Percentiles rank a stretch among this genome's conserved stretches.
phyloP scores from a whole-genome alignment of 1,140 invertebrate species.

The Melitaea cinxia region DNA sequence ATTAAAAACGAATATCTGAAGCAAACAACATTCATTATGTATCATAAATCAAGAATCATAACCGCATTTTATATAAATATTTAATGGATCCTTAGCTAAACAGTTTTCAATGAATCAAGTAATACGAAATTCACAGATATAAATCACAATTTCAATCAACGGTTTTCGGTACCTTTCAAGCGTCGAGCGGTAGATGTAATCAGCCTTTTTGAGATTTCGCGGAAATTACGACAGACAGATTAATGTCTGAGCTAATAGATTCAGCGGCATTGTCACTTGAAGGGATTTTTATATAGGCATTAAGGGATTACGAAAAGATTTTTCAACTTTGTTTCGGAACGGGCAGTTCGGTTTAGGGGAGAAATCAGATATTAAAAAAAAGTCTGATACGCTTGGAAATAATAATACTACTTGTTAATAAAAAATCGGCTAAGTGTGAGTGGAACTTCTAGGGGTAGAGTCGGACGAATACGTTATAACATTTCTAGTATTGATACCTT shows the following conservation, averaged over 20 bases:
- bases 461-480: no score
- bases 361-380: neutral
- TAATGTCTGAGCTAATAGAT: constrained; percentile 13
- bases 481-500: no score
- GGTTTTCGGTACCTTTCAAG: constrained; percentile 7
- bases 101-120: neutral
- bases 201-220: constrained; percentile 14
- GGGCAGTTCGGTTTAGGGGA: neutral
- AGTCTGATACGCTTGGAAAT: neutral
- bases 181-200: constrained; percentile 21
- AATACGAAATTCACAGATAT: constrained; percentile 2
- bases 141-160: constrained; percentile 8
- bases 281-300: neutral
- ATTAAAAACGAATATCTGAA: no score
- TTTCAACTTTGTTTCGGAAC: constrained; percentile 2
- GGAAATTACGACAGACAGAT: constrained; percentile 10
- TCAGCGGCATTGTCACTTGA: constrained; percentile 5
- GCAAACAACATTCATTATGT: neutral
- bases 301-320: constrained; percentile 6
- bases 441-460: no score
- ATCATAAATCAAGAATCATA: neutral
- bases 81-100: neutral
- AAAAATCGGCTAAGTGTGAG: neutral
- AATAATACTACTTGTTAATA: neutral
- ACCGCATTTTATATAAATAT: neutral